Base-by-base conservation (phyloP, 2,888 invertebrate genomes). In the Plemyria rubiginata region DNA sequence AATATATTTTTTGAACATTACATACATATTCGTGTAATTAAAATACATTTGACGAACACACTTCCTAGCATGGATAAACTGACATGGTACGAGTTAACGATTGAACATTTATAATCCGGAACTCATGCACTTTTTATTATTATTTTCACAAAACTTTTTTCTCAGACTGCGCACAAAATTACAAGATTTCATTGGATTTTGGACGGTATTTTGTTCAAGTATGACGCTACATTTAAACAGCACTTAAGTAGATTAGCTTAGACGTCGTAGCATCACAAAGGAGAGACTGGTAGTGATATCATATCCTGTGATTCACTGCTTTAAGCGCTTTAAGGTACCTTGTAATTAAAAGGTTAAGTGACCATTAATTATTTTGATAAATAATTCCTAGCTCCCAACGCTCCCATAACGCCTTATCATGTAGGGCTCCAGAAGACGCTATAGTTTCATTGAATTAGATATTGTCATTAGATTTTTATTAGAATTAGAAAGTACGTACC, bases 281-380 rank as follows among this genome's bases (percentile, higher is more conserved):
- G 79, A 78, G 77, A 80, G 76, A 72, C 76, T 76, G 70, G 65
- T 77, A 87, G 79, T 91, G 90, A 90, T 88, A 87, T 90, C 89
- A 91, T 85, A 81, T 87, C 85, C 84, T 81, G 82, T 85, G 84
- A 87, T 82, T 87, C 86, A 87, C 77, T 66, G 70, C 69, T 73
- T 78, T 80, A 78, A 80, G 78, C 65, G 70, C 69, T 73, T 78
- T 80, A 78, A 80, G 78, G 76, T 72, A 75, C 78, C 70, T 76
- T 74, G 67, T 73, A 76, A 78, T 84, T 83, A 83, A 79, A 88
- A 83, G 89, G 87, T 88, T 86, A 88, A 90, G 80, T 88, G 85
- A 76, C 83, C 82, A 85, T 90, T 86, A 45, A 45, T 16, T 78
- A 79, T n/a, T n/a, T n/a, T n/a, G n/a, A n/a, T n/a, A n/a, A n/a